Evolutionary conservation across 2,888 invertebrate genomes (phyloP), one percentile per base, ranked within the genome.

Genomic region (Drosophila mercatorum): DNA sequence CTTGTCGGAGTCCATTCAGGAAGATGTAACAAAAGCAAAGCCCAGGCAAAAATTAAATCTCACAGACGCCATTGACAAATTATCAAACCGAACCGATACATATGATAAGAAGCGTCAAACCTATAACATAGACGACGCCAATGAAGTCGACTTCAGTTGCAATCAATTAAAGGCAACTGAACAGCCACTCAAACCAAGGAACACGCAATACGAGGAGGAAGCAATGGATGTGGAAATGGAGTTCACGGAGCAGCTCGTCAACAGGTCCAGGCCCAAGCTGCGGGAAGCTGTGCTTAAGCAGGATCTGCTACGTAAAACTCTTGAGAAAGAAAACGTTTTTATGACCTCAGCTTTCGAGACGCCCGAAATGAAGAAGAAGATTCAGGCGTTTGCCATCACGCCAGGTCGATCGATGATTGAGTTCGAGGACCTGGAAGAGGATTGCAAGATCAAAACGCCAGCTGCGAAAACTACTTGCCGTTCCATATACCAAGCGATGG

Each of bases 331-430:
- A 22, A 52, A 28, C 28, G 34, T 44, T 6, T 22, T 44, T 0
- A 47, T 6, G 8, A 47, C 4, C 55, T 28, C 43, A 12, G 31
- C 11, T 26, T 28, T 51, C 59, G 74, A 65, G 63, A 78, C 56
- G 5, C 65, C 61, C 0, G 52, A 57, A 12, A 63, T 52, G 10
- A 63, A 53, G 40, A 46, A 60, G 26, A 70, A 31, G 34, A 65
- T 40, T 17, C 56, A 70, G 57, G 26, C 55, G 14, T 40, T 68
- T 74, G 31, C 74, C 71, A 43, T 80, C 2, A 88, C 88, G 3
- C 88, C 88, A 2, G 79, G 80, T 17, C 75, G 76, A 2, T 88
- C 88, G 6, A 62, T 86, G 47, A 71, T 80, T 31, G 88, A 88
- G 55, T 88, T 83, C 58, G 86, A 83, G 53, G 47, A 69, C 46